These are phyloP conservation scores for Sarcophaga subvicina DNA, from an alignment of 2,888 invertebrate genomes.

Conservation along the genomic window DNA sequence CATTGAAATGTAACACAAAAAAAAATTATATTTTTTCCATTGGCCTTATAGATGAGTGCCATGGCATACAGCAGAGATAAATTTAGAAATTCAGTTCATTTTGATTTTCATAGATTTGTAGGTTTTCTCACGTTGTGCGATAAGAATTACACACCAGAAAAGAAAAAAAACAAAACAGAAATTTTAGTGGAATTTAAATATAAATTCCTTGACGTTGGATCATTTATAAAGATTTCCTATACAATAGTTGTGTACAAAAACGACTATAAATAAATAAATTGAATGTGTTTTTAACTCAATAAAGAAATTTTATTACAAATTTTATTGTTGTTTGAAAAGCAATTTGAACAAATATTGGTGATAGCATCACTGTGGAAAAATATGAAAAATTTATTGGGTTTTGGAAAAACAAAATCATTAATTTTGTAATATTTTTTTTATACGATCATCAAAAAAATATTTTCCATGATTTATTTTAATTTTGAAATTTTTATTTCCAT, in stretches of 20 bases:
- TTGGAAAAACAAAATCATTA: no score
- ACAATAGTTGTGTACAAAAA: background rate
- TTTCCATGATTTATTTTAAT: no score
- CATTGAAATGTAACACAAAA: conserved; percentile 26
- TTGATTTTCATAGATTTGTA: conserved; percentile 32
- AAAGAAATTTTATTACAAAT: conserved; percentile 23
- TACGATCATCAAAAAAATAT: no score
- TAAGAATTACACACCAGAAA: background rate
- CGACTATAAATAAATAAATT: conserved; percentile 37
- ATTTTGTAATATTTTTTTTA: no score
- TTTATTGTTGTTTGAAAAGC: background rate
- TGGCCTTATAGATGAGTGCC: background rate
- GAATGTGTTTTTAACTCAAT: conserved; percentile 49
- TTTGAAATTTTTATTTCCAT: no score
- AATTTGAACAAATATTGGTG: background rate
- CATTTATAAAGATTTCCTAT: conserved; percentile 55
- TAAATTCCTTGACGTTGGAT: conserved; percentile 43
- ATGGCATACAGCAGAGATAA: conserved; percentile 16
- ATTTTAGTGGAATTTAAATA: conserved; percentile 22
- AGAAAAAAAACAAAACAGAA: background rate
- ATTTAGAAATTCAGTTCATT: conserved; percentile 31
- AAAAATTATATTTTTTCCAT: background rate
- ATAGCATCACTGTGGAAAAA: background rate
- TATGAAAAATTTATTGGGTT: no score
- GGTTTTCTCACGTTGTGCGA: conserved; percentile 61